phyloP scores from a whole-genome alignment of 2,113 vertebrate genomes.

The human (Homo sapiens) region GRCh38 chr15:52536501-52537000 shows the following conservation, averaged over 20 bases:
- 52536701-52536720: not conserved
- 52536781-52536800: too few species aligned
- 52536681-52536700: not conserved
- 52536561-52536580: not conserved
- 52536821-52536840: too few species aligned
- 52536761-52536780: not conserved
- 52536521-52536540: not conserved
- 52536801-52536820: too few species aligned
- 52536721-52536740: not conserved
- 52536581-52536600: conserved; percentile 13
- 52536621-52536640: not conserved
- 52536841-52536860: too few species aligned
- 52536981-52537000: too few species aligned
- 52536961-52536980: too few species aligned
- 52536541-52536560: not conserved
- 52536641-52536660: not conserved
- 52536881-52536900: too few species aligned
- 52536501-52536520: not conserved
- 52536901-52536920: too few species aligned
- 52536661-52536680: not conserved
- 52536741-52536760: not conserved
- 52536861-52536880: too few species aligned
- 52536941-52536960: too few species aligned
- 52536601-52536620: not conserved
- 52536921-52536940: too few species aligned